Evolutionary conservation across 2,888 invertebrate species (phyloP), one percentile per base, ranked within the genome.

Genomic region (Nesidiocoris tenuis): DNA sequence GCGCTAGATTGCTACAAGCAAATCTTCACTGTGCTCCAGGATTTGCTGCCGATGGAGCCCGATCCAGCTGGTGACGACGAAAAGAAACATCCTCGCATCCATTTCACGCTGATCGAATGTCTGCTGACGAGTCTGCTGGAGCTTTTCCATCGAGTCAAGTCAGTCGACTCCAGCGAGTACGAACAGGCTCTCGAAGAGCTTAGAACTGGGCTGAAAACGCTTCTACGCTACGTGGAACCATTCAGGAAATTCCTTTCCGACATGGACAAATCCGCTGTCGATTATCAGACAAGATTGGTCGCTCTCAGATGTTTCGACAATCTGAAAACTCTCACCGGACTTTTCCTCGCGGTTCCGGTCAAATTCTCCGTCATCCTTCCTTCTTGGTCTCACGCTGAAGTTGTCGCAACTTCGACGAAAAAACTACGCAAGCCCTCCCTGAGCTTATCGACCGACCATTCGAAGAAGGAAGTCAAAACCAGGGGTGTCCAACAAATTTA

Each of bases 401-500:
- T 72, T 18, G 61, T 72, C 12, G 3, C 39, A 12, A 39, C 39
- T 39, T 39, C 39, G 12, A 9, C 72, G 61, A 61, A 39, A 21
- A 72, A 72, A 39, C n/a, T 5, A 2, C 25, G 72, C 7, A 39
- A 23, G 3, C 17, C 61, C 12, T 72, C 72, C 19, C 24, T n/a
- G 17, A 18, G 59, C n/a, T 21, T 61, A n/a, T 23, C 72, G 9
- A 25, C 25, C 2, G 72, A 72, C 2, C 61, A 54, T 2, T 24
- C 17, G 18, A 72, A 72, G 39, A 72, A 72, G 39, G 59, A 24
- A 0, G 61, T 39, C 61, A 72, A 72, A 61, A 2, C 61, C 7
- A 23, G 72, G 61, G 72, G 72, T 1, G 21, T 72, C 12, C 72
- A 72, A 18, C 72, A 72, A 17, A 72, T 72, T n/a, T 72, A 72